These are phyloP conservation scores for Columba guinea DNA, from an alignment of 2,797 vertebrate species.

Conservation along the genomic window DNA sequence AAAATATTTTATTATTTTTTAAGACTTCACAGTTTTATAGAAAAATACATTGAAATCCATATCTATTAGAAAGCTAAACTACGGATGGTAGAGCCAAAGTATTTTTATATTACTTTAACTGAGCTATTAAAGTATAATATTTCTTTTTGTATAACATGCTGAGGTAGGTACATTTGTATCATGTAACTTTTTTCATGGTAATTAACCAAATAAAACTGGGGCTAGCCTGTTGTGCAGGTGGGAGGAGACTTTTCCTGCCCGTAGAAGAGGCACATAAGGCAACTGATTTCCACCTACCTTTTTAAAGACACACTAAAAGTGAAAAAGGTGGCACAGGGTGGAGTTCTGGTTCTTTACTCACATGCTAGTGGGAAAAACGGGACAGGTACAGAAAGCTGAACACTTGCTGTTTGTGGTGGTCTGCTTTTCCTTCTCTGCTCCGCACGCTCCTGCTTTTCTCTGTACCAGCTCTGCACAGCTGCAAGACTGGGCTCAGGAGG, in stretches of 20 bases:
- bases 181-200: background rate
- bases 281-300: background rate
- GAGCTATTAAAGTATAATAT: background rate
- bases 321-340: background rate
- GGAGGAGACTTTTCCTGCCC: background rate
- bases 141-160: background rate
- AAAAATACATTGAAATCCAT: background rate
- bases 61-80: background rate
- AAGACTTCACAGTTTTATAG: background rate
- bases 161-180: background rate
- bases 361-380: background rate
- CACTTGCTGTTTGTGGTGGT: background rate
- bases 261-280: background rate
- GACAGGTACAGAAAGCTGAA: background rate
- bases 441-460: background rate
- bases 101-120: background rate
- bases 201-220: background rate
- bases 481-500: background rate
- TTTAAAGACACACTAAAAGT: background rate
- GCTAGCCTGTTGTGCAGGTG: background rate
- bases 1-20: background rate
- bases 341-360: background rate
- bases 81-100: background rate
- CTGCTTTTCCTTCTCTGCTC: background rate
- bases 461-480: background rate